These are phyloP conservation scores for Zalophus californianus DNA, from an alignment of 2,797 vertebrate genomes.

Conservation along the genomic window DNA sequence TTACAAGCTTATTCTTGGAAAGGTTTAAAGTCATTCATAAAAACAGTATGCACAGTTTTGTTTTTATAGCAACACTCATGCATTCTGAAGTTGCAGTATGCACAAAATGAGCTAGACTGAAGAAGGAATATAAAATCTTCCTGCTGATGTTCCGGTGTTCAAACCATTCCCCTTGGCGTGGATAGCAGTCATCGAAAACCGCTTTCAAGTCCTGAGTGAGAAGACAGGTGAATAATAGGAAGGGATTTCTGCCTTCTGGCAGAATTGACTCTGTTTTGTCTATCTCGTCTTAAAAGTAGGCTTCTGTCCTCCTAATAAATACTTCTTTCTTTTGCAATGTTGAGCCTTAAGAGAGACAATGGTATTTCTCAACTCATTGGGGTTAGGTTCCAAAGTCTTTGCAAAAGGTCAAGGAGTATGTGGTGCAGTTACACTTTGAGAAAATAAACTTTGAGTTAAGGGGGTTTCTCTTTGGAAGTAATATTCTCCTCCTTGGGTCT, in stretches of 20 bases:
- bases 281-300: not conserved
- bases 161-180: not conserved
- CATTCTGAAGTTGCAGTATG: not conserved
- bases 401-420: not conserved
- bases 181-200: not conserved
- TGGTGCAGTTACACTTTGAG: not conserved
- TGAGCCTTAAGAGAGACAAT: not conserved
- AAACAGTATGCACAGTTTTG: not conserved
- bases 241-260: not conserved
- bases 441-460: not conserved
- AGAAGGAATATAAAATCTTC: not conserved
- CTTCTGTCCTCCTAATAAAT: not conserved
- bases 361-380: not conserved
- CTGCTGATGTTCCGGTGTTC: not conserved
- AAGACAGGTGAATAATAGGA: not conserved
- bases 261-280: not conserved
- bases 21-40: constrained; percentile 9
- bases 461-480: not conserved
- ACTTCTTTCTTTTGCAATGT: not conserved
- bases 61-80: not conserved
- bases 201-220: not conserved
- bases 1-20: not conserved
- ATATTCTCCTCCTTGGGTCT: not conserved
- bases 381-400: not conserved
- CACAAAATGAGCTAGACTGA: not conserved